Conservation (phyloP, 1,140 invertebrate species). For the Aphis craccivora region DNA sequence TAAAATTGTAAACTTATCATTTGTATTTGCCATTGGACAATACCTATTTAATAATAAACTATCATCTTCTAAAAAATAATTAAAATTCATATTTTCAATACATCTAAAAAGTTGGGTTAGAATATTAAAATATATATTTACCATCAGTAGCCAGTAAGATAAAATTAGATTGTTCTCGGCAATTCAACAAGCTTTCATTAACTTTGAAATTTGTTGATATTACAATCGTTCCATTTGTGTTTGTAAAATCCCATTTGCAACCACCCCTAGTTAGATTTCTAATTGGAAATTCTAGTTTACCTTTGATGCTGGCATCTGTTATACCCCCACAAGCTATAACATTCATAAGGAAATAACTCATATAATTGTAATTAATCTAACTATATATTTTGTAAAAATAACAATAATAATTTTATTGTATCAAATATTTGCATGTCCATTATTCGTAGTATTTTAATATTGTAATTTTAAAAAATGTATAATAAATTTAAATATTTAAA, state of each 20-base stretch:
- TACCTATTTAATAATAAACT: neutral
- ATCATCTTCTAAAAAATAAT: neutral
- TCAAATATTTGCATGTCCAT: too few relatives aligned
- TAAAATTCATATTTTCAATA: neutral
- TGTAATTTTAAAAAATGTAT: too few relatives aligned
- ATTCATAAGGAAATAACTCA: neutral
- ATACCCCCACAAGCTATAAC: conserved; percentile 42
- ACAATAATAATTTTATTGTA: too few relatives aligned
- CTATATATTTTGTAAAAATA: too few relatives aligned
- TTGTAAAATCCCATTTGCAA: conserved; percentile 40
- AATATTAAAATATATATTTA: neutral
- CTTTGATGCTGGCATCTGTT: neutral
- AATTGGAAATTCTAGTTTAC: neutral
- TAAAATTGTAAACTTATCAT: conserved; percentile 30
- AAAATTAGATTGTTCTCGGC: neutral
- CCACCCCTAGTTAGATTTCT: neutral
- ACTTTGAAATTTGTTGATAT: neutral
- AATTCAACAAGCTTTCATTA: neutral
- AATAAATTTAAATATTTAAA: too few relatives aligned
- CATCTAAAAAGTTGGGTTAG: neutral
- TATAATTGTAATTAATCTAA: neutral
- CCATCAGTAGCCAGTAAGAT: neutral
- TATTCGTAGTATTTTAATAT: too few relatives aligned
- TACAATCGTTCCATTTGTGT: conserved; percentile 15
- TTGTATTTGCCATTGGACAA: neutral